These are phyloP conservation scores for Trilocha varians DNA, from an alignment of 2,888 invertebrate genomes.

Conservation along the genomic window DNA sequence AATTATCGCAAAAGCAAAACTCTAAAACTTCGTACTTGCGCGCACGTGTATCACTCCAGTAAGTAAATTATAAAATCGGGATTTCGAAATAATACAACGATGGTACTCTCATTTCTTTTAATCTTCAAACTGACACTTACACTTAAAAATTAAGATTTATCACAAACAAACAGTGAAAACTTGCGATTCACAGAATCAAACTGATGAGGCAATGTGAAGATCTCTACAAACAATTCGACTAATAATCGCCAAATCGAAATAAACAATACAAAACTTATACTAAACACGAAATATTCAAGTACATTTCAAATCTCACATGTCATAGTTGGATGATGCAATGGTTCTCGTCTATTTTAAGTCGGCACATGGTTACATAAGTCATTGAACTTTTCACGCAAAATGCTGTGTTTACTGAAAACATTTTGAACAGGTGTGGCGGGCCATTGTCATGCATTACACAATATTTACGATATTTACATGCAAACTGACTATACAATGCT, in stretches of 20 bases:
- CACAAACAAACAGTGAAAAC: conserved; percentile 69
- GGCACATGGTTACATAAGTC: conserved; percentile 15
- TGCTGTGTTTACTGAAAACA: conserved; percentile 1
- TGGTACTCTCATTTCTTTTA: conserved; percentile 24
- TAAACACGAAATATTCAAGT: conserved; percentile 8
- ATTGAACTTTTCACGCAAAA: conserved; percentile 22
- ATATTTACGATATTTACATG: neutral
- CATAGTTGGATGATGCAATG: conserved; percentile 14
- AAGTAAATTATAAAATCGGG: neutral
- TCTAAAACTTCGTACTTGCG: too few relatives aligned
- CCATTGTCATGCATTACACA: conserved; percentile 3
- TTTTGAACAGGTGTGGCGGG: conserved; percentile 2
- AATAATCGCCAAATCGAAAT: conserved; percentile 6
- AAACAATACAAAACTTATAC: conserved; percentile 5
- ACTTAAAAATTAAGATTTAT: conserved; percentile 53
- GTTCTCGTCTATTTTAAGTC: conserved; percentile 14
- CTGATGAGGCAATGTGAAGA: conserved; percentile 42
- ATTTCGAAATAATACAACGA: neutral
- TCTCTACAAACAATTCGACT: conserved; percentile 23
- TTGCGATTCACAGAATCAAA: conserved; percentile 68
- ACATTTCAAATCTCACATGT: conserved; percentile 9
- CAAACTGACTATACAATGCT: neutral
- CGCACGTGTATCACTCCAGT: too few relatives aligned
- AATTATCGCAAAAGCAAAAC: too few relatives aligned
- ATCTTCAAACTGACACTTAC: conserved; percentile 46